These are phyloP conservation scores for Hypercompe scribonia DNA, from an alignment of 2,888 invertebrate species.

Conservation along the genomic window DNA sequence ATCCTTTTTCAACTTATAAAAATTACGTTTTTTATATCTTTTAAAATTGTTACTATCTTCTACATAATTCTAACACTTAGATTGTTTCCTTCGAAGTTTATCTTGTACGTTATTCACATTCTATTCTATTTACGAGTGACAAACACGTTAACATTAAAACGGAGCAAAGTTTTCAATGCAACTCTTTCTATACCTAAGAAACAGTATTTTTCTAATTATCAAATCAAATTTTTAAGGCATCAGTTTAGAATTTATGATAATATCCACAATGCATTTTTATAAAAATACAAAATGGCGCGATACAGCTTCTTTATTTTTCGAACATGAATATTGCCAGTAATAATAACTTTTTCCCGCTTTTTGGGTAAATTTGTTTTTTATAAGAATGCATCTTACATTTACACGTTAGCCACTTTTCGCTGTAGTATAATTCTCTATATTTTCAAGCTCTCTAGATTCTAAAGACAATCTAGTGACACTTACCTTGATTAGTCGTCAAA, in stretches of 20 bases:
- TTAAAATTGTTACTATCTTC: conserved; percentile 54
- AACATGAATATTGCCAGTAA: conserved; percentile 62
- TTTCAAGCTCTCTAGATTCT: conserved; percentile 76
- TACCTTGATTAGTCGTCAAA: conserved; percentile 68
- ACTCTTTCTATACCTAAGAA: conserved; percentile 72
- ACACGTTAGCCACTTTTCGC: conserved; percentile 70
- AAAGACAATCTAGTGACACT: conserved; percentile 70
- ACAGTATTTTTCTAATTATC: conserved; percentile 79
- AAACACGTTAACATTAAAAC: conserved; percentile 54
- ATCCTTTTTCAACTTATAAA: conserved; percentile 55
- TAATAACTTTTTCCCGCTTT: conserved; percentile 47
- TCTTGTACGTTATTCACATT: conserved; percentile 46
- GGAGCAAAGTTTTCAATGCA: conserved; percentile 67
- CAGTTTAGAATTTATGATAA: conserved; percentile 60
- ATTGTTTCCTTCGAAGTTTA: conserved; percentile 37
- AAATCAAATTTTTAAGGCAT: conserved; percentile 57
- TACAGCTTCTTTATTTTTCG: conserved; percentile 63
- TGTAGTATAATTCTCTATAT: conserved; percentile 73
- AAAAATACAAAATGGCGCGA: conserved; percentile 61
- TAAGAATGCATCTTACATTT: conserved; percentile 66
- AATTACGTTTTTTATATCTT: conserved; percentile 58
- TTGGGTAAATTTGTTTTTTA: conserved; percentile 61
- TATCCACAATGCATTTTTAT: conserved; percentile 67
- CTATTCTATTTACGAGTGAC: conserved; percentile 56
- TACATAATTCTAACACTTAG: conserved; percentile 35